Evolutionary conservation across 2,113 vertebrate species (phyloP).

Genomic region (Leucopsar rothschildi): DNA sequence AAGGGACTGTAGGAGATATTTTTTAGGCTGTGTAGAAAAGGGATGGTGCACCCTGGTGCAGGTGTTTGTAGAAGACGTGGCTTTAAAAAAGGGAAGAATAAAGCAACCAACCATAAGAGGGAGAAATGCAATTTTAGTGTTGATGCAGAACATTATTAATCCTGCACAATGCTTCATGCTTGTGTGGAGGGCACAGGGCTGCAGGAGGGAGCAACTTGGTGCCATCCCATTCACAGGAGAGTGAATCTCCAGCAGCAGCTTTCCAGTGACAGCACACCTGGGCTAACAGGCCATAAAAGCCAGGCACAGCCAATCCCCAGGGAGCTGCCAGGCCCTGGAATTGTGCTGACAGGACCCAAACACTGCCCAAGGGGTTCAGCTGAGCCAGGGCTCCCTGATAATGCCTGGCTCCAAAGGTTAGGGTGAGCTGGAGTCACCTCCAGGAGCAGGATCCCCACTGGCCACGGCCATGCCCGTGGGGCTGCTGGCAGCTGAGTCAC

Average conservation of each 20-base stretch:
- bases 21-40: background rate
- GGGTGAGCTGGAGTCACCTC: background rate
- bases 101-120: background rate
- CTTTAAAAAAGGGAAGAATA: background rate
- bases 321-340: background rate
- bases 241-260: background rate
- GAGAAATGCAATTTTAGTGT: background rate
- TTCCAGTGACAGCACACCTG: background rate
- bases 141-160: background rate
- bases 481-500: background rate
- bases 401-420: background rate
- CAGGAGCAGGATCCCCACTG: accelerated
- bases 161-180: background rate
- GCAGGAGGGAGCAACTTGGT: background rate
- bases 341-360: background rate
- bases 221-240: background rate
- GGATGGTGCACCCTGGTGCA: too few species aligned
- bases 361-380: background rate
- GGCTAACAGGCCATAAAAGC: background rate
- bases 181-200: background rate
- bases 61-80: accelerated
- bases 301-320: accelerated
- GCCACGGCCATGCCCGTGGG: accelerated
- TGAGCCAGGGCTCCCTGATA: background rate
- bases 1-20: background rate